A percentile compares a stretch with the other conserved stretches of the same genome.
Conservation (phyloP, 1,140 invertebrate species). For the Dryas iulia region DNA sequence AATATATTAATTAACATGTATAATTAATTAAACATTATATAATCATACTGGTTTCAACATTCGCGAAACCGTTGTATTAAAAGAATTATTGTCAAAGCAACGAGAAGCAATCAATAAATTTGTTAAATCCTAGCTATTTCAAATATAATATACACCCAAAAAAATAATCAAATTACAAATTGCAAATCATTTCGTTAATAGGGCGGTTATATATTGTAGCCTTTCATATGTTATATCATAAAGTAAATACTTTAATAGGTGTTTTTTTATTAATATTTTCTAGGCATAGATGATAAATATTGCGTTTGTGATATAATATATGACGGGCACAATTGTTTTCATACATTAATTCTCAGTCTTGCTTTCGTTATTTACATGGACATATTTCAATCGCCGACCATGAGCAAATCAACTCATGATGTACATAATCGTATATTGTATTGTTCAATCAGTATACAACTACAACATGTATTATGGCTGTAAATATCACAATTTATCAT, state of each 20-base stretch:
- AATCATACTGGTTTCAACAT: constrained; percentile 24
- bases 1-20: constrained; percentile 24
- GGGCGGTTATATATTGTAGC: constrained; percentile 17
- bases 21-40: constrained; percentile 33
- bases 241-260: background rate
- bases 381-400: constrained; percentile 33
- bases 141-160: constrained; percentile 15
- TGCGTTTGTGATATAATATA: constrained; percentile 17
- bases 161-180: constrained; percentile 26
- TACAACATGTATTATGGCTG: constrained; percentile 28
- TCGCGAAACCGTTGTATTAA: constrained; percentile 35
- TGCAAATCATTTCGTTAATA: constrained; percentile 29
- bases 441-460: constrained; percentile 14
- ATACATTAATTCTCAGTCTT: constrained; percentile 65
- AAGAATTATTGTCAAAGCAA: constrained; percentile 58
- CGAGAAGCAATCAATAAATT: constrained; percentile 39
- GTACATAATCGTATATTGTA: constrained; percentile 13
- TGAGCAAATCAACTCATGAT: constrained; percentile 7
- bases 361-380: constrained; percentile 70
- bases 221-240: constrained; percentile 21
- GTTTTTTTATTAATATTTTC: background rate
- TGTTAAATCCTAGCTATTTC: constrained; percentile 26
- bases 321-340: constrained; percentile 36
- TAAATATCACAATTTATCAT: constrained; percentile 40
- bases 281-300: too few relatives aligned